phyloP scores from a whole-genome alignment of 1,140 invertebrate genomes.

The Lucilia sericata region DNA sequence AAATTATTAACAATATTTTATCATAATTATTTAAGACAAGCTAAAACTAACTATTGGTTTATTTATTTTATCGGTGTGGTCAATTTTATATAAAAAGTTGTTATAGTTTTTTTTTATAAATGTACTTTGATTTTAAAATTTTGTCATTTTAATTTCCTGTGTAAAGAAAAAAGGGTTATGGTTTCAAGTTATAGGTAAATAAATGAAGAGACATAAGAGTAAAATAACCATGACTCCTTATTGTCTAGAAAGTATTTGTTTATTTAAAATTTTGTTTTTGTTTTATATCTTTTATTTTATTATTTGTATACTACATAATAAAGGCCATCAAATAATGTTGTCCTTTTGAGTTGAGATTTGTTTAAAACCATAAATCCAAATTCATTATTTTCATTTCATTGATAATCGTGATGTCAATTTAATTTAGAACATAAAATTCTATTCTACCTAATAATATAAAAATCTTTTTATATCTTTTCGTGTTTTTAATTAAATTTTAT shows the following conservation, averaged over 20 bases:
- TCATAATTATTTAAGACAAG: no score
- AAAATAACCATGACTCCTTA: constrained; percentile 32
- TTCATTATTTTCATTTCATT: constrained; percentile 31
- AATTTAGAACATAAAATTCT: background rate
- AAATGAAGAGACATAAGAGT: background rate
- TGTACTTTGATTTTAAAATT: background rate
- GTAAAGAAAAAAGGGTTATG: background rate
- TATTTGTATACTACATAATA: background rate
- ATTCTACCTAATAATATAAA: constrained; percentile 16
- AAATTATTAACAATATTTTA: background rate
- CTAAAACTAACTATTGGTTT: no score
- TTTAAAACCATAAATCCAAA: constrained; percentile 23
- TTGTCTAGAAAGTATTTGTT: constrained; percentile 35
- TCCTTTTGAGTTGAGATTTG: background rate
- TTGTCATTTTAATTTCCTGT: background rate
- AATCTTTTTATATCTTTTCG: constrained; percentile 25
- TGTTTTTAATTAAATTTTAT: constrained; percentile 39
- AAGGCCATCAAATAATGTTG: background rate
- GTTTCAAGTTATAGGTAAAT: background rate
- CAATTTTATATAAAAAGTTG: background rate
- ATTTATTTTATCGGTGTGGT: no score
- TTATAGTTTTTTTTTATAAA: background rate
- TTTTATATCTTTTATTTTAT: background rate
- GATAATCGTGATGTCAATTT: constrained; percentile 39
- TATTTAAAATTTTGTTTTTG: constrained; percentile 32